Evolutionary conservation across 2,888 invertebrate genomes (phyloP), one percentile per base, ranked within the genome.

Genomic region (Drosophila sordidula): DNA sequence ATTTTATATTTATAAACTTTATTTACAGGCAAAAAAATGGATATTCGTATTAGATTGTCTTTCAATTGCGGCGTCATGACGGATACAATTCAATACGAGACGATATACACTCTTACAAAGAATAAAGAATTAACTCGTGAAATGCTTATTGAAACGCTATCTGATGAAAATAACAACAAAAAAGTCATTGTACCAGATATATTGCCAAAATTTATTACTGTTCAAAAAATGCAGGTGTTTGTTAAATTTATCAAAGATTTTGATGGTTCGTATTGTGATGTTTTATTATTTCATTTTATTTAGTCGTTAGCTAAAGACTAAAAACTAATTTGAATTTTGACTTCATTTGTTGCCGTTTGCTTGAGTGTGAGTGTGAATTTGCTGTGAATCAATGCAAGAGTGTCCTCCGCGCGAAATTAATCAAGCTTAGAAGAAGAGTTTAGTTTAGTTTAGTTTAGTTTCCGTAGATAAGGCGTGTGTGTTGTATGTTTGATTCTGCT

Each of bases 151-250:
- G 44, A 34, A 44, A 34, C 67, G 8, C 36, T 87, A 5, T 39
- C 61, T 3, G 32, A 50, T 5, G 32, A 64, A 8, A 51, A 42
- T 5, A 67, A 26, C 34, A 59, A 62, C 0, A 58, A 49, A 0
- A 38, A 44, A 26, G 67, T 87, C 0, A 5, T 80, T n/a, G 34
- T 85, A 3, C 85, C 85, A 5, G 55, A 84, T n/a, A 72, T 85
- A 39, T 52, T 87, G 29, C 80, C 87, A 8, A 74, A 74, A 55
- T 90, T 77, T 75, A 38, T 75, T 9, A 78, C 68, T 26, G 67
- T 75, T 16, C 69, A 62, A 50, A 80, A 70, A 22, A 52, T 16
- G 22, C 49, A 25, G 38, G 70, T 50, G 93, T 44, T 49, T 18
- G 18, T 18, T 4, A 56, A 68, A n/a, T 69, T 67, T 36, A 68